Base-by-base conservation (phyloP, 2,113 vertebrate genomes). In the Canis aureus region DNA sequence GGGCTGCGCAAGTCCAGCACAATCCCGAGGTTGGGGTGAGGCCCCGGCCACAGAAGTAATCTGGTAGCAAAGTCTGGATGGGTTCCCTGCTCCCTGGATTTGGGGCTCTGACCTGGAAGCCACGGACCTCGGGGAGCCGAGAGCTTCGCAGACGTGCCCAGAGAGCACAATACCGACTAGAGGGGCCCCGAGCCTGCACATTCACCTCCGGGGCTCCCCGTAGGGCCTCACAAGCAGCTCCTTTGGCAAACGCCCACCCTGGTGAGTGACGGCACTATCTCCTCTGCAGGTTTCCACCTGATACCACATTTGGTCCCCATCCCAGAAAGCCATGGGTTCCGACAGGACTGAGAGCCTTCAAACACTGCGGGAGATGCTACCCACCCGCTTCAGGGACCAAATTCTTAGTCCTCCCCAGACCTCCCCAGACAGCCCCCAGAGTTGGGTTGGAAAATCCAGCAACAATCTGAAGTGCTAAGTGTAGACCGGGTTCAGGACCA, bases 381-480 rank as follows among this genome's bases (percentile, higher is more conserved):
- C 29, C 16, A 11, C 6, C 38, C 29, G 20, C 55, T 29, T 7
- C 27, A 4, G 71, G 17, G 57, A 2, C n/a, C 90, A 35, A 80
- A 11, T 55, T 89, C 98, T 98, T 95, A 99, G 99, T 98, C 98
- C 23, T 99, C 43, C 7, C 43, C 99, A 11, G 99, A 99, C 99
- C 94, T 99, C 99, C 94, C 99, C 99, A 11, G 99, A 99, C 96
- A 99, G 99, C 92, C 99, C 99, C 98, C 95, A 99, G 98, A 38
- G 98, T 98, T 95, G 99, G 98, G 74, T 90, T 98, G 95, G 99
- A 99, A 85, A 99, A 98, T 10, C 96, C 98, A n/a, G 98, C 99
- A 22, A 99, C 98, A 27, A 97, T 99, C 94, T 98, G 98, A 99
- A 99, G 98, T 99, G 99, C 96, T 99, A 99, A 85, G 98, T 96